Evolutionary conservation across 2,888 invertebrate genomes (phyloP).

Genomic region (Sympetrum striolatum): DNA sequence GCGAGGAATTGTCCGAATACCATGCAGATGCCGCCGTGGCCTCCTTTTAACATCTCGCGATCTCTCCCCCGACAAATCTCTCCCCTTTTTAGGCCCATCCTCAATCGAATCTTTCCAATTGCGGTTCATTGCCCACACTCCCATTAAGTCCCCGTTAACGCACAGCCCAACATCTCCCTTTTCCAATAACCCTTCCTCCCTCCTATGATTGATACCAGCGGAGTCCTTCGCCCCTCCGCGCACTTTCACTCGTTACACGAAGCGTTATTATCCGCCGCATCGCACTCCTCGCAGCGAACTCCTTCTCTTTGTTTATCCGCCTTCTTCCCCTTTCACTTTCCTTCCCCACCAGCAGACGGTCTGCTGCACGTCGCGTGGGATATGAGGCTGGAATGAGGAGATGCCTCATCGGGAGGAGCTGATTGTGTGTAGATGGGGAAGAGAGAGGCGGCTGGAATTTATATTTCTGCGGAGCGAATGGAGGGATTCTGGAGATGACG

Average conservation of each 20-base stretch:
- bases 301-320: neutral
- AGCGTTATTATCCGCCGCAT: neutral
- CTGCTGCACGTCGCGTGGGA: neutral
- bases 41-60: neutral
- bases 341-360: neutral
- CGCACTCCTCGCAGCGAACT: neutral
- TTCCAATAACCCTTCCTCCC: neutral
- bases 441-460: neutral
- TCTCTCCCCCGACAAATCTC: neutral
- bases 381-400: neutral
- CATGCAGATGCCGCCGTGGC: neutral
- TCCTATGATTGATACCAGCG: neutral
- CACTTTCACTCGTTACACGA: neutral
- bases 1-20: too few species aligned
- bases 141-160: neutral
- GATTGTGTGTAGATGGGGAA: neutral
- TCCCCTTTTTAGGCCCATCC: neutral
- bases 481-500: neutral
- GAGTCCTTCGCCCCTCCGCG: neutral
- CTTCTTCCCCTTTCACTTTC: neutral
- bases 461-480: neutral
- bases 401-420: neutral
- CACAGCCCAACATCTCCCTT: neutral
- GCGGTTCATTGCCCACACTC: neutral
- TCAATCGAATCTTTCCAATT: neutral